Conservation (phyloP, 2,797 vertebrate species). For the Bradypus variegatus region DNA sequence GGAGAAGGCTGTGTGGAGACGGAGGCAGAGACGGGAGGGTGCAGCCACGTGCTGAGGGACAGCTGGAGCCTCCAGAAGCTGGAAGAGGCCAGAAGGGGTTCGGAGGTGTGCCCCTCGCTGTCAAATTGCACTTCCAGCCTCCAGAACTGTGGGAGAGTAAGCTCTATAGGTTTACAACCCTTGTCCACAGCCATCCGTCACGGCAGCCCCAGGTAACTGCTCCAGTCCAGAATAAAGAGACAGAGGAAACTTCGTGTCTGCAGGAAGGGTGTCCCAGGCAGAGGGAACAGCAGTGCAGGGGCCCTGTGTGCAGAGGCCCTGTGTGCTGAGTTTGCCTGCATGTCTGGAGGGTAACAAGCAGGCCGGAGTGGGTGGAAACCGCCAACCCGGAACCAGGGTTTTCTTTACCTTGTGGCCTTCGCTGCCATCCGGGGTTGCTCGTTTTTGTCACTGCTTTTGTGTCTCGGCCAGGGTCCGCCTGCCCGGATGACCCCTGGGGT, state of each 20-base stretch:
- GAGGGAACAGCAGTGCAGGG: background rate
- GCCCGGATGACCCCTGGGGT: background rate
- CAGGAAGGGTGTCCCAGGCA: rapidly evolving
- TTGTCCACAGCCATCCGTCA: too few relatives aligned
- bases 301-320: background rate
- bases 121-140: too few relatives aligned
- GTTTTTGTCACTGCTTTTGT: background rate
- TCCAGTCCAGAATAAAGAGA: background rate
- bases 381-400: background rate
- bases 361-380: background rate
- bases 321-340: background rate
- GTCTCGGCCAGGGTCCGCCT: background rate
- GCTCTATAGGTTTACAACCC: too few relatives aligned
- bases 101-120: too few relatives aligned
- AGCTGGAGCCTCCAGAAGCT: too few relatives aligned
- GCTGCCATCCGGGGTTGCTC: background rate
- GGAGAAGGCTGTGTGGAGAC: too few relatives aligned
- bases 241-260: background rate
- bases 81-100: too few relatives aligned
- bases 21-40: too few relatives aligned
- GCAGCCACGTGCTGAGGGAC: too few relatives aligned
- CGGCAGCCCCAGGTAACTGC: too few relatives aligned
- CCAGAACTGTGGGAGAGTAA: too few relatives aligned
- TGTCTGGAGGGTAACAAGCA: rapidly evolving
- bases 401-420: background rate